These are phyloP conservation scores for Agrypnia vestita DNA, from an alignment of 1,140 invertebrate genomes.

Conservation along the genomic window DNA sequence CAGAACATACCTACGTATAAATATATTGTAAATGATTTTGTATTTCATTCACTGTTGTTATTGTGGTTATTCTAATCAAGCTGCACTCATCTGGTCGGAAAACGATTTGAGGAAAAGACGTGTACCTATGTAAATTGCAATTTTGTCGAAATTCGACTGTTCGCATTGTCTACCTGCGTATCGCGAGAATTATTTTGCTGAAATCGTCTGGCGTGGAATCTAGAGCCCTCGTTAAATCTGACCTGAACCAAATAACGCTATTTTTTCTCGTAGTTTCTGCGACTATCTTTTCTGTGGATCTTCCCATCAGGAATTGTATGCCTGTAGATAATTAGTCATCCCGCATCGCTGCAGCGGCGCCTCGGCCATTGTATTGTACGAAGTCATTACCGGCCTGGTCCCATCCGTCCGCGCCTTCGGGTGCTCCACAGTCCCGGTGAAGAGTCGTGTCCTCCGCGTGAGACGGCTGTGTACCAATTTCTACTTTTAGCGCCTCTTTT, in stretches of 20 bases:
- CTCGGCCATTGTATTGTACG: slow-evolving; percentile 32
- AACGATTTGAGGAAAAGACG: too few relatives aligned
- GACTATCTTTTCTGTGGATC: slow-evolving; percentile 15
- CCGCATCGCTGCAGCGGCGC: slow-evolving; percentile 31
- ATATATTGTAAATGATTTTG: too few relatives aligned
- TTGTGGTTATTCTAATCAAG: too few relatives aligned
- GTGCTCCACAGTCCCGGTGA: slow-evolving; percentile 5
- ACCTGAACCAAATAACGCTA: slow-evolving; percentile 26
- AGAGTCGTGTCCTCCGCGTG: neutral
- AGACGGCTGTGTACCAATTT: too few relatives aligned
- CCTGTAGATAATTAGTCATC: slow-evolving; percentile 27
- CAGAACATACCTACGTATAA: too few relatives aligned
- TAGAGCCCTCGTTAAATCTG: slow-evolving; percentile 11
- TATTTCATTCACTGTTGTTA: too few relatives aligned
- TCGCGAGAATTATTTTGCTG: too few relatives aligned
- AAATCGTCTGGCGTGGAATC: neutral
- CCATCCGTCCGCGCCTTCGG: slow-evolving; percentile 22
- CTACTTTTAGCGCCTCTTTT: too few relatives aligned
- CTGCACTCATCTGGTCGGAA: too few relatives aligned
- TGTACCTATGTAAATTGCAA: too few relatives aligned
- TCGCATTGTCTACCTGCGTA: too few relatives aligned
- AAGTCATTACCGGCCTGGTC: slow-evolving; percentile 33
- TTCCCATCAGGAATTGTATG: slow-evolving; percentile 40
- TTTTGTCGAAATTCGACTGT: too few relatives aligned
- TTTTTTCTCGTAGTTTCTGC: slow-evolving; percentile 2